These are phyloP conservation scores for Bacillus rossius DNA, from an alignment of 1,140 invertebrate genomes.

Conservation along the genomic window DNA sequence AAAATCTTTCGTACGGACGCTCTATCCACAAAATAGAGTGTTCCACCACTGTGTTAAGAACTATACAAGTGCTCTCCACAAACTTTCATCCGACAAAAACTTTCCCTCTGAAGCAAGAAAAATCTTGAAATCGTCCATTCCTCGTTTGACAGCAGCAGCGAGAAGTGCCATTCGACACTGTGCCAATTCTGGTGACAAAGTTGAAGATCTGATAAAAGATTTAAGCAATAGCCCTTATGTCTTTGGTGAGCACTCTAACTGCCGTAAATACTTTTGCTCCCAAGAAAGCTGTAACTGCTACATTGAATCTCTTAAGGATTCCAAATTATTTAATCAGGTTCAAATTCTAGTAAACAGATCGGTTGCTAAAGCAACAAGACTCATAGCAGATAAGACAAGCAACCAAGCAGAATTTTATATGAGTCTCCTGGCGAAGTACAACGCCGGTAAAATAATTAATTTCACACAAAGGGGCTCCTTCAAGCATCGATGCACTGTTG, in stretches of 20 bases:
- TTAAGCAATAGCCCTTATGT: background rate
- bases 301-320: too few relatives aligned
- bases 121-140: background rate
- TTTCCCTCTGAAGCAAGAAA: background rate
- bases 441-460: background rate
- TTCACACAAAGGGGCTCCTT: background rate
- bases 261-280: too few relatives aligned
- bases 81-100: background rate
- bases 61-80: background rate
- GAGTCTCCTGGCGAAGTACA: background rate
- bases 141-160: conserved; percentile 1
- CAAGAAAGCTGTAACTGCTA: too few relatives aligned
- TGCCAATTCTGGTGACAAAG: too few relatives aligned
- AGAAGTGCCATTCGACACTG: background rate
- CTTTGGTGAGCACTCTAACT: conserved; percentile 4
- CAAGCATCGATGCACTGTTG: too few relatives aligned
- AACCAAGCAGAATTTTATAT: background rate
- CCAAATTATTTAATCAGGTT: too few relatives aligned
- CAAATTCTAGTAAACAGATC: too few relatives aligned
- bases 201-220: background rate
- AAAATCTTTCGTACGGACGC: background rate
- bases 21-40: conserved; percentile 12
- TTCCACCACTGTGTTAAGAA: conserved; percentile 10
- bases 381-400: background rate
- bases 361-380: too few relatives aligned